phyloP scores from a whole-genome alignment of 2,113 vertebrate genomes.

The Melanostigma gelatinosum region DNA sequence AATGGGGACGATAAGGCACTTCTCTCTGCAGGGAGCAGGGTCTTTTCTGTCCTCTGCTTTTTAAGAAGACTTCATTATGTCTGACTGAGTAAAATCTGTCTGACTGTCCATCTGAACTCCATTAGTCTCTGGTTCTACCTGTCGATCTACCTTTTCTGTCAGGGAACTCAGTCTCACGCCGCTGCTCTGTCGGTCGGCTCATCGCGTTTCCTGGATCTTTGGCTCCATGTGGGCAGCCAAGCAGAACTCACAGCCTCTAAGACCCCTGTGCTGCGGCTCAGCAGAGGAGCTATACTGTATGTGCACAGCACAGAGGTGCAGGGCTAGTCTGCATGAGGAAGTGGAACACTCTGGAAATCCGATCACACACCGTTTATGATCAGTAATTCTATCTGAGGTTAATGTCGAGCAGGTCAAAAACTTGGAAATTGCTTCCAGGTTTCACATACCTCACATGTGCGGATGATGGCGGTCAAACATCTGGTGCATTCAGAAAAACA shows the following conservation, averaged over 20 bases:
- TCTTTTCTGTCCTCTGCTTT: constrained; percentile 23
- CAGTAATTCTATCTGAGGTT: constrained; percentile 24
- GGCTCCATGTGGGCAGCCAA: constrained; percentile 59
- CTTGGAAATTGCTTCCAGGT: constrained; percentile 11
- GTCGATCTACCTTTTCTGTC: constrained; percentile 27
- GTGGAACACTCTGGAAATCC: background rate
- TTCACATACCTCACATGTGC: background rate
- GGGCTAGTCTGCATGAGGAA: constrained; percentile 1
- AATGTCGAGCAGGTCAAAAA: constrained; percentile 14
- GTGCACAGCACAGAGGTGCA: constrained; percentile 25
- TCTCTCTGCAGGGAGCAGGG: background rate
- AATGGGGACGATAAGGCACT: constrained; percentile 26
- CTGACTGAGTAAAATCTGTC: background rate
- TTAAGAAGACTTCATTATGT: constrained; percentile 44
- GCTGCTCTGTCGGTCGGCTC: constrained; percentile 46
- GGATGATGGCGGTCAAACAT: background rate
- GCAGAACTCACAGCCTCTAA: constrained; percentile 60
- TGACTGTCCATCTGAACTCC: constrained; percentile 15
- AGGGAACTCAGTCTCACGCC: constrained; percentile 20
- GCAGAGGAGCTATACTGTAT: constrained; percentile 33
- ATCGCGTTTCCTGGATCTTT: constrained; percentile 57
- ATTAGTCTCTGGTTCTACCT: constrained; percentile 39
- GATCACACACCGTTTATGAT: constrained; percentile 26
- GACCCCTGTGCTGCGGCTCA: constrained; percentile 9
- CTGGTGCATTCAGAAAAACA: constrained; percentile 4